phyloP scores from a whole-genome alignment of 2,888 invertebrate species.

The Scaptomyza parva region DNA sequence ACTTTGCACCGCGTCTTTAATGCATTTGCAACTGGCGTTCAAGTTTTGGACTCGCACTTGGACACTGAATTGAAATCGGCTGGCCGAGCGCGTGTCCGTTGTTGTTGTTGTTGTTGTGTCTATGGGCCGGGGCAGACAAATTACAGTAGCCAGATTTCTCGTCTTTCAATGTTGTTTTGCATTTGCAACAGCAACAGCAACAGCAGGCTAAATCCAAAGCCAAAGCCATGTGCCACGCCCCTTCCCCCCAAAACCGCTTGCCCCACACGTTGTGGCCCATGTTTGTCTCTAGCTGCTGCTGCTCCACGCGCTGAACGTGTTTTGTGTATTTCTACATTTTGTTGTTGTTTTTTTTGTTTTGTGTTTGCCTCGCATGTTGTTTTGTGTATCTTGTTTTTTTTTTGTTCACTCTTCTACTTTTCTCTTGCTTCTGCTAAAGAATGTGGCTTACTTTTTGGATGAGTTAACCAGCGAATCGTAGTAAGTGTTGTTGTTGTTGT shows the following conservation, averaged over 20 bases:
- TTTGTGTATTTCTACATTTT: slow-evolving; percentile 47
- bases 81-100: slow-evolving; percentile 33
- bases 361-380: slow-evolving; percentile 62
- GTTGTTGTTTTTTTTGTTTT: slow-evolving; percentile 41
- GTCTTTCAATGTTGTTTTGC: slow-evolving; percentile 81
- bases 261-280: slow-evolving; percentile 19
- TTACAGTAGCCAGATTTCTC: slow-evolving; percentile 83
- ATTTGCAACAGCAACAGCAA: slow-evolving; percentile 65
- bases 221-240: slow-evolving; percentile 36
- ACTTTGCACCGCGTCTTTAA: not conserved
- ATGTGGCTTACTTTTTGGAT: slow-evolving; percentile 81
- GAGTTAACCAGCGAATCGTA: slow-evolving; percentile 77
- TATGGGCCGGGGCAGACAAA: slow-evolving; percentile 79
- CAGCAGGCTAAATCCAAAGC: slow-evolving; percentile 25
- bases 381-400: slow-evolving; percentile 43
- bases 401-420: slow-evolving; percentile 7
- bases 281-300: slow-evolving; percentile 44
- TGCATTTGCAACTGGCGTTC: slow-evolving; percentile 24
- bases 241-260: slow-evolving; percentile 15
- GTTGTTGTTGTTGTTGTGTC: slow-evolving; percentile 50
- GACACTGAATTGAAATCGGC: slow-evolving; percentile 59
- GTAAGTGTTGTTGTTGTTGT: slow-evolving; percentile 36
- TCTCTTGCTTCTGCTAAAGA: slow-evolving; percentile 48
- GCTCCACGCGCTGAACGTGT: slow-evolving; percentile 76
- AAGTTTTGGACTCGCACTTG: slow-evolving; percentile 56